Evolutionary conservation across 2,113 vertebrate species (phyloP), one percentile per base, ranked within the genome.

Genomic region (Tragelaphus strepsiceros): DNA sequence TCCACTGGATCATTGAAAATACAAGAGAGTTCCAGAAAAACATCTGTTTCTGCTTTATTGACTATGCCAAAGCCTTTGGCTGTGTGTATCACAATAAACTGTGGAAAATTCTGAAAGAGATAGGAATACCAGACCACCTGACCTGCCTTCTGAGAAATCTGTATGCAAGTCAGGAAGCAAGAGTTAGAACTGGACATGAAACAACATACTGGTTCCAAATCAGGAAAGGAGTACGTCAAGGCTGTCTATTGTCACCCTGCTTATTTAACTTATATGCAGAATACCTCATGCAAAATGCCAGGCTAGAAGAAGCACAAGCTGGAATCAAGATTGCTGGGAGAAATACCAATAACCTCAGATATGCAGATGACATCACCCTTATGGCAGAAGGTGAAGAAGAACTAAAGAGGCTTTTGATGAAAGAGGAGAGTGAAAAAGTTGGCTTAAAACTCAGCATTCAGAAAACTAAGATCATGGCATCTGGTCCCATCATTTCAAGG

Each of bases 211-310:
- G 64, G 32, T 11, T 67, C 32, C 64, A 67, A 67, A 35, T 67
- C 4, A 5, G 64, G 2, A 67, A 35, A 67, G 32, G 17, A 35
- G 32, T 11, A 35, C 0, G 0, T 67, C 64, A 67, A 67, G 8
- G 17, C 17, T 35, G 8, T 67, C 21, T 67, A 35, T 1, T 35
- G 32, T 67, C 32, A 67, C 17, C 32, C 32, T 67, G 64, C 32
- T 67, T 67, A n/a, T 67, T n/a, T n/a, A 67, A 35, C 32, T 67
- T 67, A 21, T 9, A 10, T 67, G 64, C 64, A 67, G 32, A 67
- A 16, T 67, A n/a, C 32, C n/a, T 67, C 32, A 67, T 67, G 32
- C 32, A n/a, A 67, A 67, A 67, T 67, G 62, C 7, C 32, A 0
- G 62, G 32, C n/a, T n/a, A n/a, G n/a, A n/a, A n/a, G n/a, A n/a